phyloP scores from a whole-genome alignment of 2,113 vertebrate genomes.

The Eolophus roseicapilla region DNA sequence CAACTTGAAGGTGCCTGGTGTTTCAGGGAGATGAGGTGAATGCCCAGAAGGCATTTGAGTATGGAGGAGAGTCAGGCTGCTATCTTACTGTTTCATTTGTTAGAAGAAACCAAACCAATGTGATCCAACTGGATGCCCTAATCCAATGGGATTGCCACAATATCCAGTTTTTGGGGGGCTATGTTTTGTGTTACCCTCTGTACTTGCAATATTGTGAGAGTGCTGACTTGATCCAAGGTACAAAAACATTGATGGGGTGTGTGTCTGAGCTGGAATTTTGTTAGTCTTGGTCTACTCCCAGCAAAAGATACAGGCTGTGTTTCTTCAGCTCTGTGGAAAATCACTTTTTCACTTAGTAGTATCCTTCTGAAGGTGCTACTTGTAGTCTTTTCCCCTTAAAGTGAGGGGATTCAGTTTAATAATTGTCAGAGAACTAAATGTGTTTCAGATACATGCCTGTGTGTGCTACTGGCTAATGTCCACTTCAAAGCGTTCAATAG shows the following conservation, averaged over 20 bases:
- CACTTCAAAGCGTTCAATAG: background rate
- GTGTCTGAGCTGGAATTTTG: background rate
- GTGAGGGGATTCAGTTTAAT: background rate
- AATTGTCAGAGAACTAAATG: background rate
- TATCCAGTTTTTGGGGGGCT: background rate
- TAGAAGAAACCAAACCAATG: background rate
- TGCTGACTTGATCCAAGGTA: background rate
- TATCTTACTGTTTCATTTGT: background rate
- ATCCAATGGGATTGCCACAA: background rate
- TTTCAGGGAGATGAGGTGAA: background rate
- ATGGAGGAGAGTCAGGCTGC: background rate
- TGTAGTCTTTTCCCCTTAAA: background rate
- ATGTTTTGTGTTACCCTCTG: background rate
- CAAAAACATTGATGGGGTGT: rapidly evolving
- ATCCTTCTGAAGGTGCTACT: background rate
- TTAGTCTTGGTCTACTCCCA: background rate
- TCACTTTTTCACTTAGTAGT: background rate
- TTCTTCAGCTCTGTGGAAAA: background rate
- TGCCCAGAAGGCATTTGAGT: background rate
- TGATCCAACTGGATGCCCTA: background rate
- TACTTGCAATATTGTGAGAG: background rate
- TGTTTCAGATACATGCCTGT: background rate
- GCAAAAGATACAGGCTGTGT: background rate
- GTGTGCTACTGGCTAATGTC: background rate
- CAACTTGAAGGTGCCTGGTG: background rate